Conservation (phyloP, 2,113 vertebrate genomes). For the Nanorana parkeri region DNA sequence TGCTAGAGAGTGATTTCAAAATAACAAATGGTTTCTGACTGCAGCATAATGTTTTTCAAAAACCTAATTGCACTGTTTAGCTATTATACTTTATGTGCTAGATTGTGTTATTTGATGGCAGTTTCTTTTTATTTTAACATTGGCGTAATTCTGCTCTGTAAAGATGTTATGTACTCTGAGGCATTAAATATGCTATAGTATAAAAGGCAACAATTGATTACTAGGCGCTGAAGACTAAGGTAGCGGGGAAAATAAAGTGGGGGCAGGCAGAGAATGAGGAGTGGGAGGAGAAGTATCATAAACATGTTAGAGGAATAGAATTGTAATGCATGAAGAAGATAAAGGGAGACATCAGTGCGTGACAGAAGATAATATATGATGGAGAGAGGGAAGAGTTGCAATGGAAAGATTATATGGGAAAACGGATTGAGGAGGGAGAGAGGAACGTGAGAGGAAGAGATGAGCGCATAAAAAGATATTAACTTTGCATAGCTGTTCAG, state of each 20-base stretch:
- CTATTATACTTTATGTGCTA: too few species aligned
- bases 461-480: background rate
- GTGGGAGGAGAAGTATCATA: conserved; percentile 32
- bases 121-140: too few species aligned
- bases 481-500: background rate
- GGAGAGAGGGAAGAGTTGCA: background rate
- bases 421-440: background rate
- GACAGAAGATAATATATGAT: conserved; percentile 11
- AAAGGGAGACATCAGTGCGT: conserved; percentile 9
- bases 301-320: conserved; percentile 8
- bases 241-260: background rate
- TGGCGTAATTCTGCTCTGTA: too few species aligned
- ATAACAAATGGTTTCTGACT: too few species aligned
- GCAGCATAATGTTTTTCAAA: too few species aligned
- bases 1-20: too few species aligned
- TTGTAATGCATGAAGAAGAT: background rate
- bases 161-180: background rate
- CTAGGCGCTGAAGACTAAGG: conserved; percentile 12
- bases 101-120: too few species aligned
- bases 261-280: background rate
- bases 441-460: background rate
- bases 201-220: conserved; percentile 18
- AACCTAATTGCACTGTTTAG: too few species aligned
- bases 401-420: too few species aligned
- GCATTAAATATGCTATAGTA: background rate